Base-by-base conservation (phyloP, 37 sponge, comb jelly and placozoan genomes). In the Crambe crambe region DNA sequence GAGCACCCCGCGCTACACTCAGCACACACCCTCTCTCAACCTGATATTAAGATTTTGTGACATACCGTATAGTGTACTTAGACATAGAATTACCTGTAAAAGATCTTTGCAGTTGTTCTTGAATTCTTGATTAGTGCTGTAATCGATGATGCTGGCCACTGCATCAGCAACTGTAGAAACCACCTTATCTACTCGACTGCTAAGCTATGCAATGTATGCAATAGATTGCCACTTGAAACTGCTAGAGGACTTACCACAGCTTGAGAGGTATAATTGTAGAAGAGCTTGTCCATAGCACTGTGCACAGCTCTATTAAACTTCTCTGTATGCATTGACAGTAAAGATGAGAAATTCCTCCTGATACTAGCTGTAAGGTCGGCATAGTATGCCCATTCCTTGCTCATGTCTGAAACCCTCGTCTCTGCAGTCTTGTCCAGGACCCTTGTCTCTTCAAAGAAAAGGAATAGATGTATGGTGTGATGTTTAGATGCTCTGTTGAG, bases 241-340 rank as follows among this genome's bases (percentile, higher is more conserved):
- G 15, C 27, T 65, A 65, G 5, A n/a, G n/a, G n/a, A n/a, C 12
- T 4, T 61, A 89, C 89, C 85, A 83, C 72, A 38, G 8, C 37
- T 56, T 66, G 37, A 35, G 47, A 56, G 17, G 38, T 36, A 42
- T 91, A 82, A 73, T 91, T 91, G 64, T 61, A 81, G 62, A 86
- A 32, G 22, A 91, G 62, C 58, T 83, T 86, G 47, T 86, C 82
- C 10, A 91, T 78, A 31, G 60, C 87, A 29, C 74, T 73, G 29
- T 86, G 87, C 26, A 56, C 37, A 5, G 83, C 87, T 47, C 69
- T 67, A 3, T 71, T 71, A 32, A 87, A 68, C 25, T 75, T 69
- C 18, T 58, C 69, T 42, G 71, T 40, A 21, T 81, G 58, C n/a
- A 8, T 10, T 12, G 34, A 3, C 0, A 71, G 39, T 25, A 81